phyloP scores from a whole-genome alignment of 1,140 invertebrate species.

The Musca vetustissima region DNA sequence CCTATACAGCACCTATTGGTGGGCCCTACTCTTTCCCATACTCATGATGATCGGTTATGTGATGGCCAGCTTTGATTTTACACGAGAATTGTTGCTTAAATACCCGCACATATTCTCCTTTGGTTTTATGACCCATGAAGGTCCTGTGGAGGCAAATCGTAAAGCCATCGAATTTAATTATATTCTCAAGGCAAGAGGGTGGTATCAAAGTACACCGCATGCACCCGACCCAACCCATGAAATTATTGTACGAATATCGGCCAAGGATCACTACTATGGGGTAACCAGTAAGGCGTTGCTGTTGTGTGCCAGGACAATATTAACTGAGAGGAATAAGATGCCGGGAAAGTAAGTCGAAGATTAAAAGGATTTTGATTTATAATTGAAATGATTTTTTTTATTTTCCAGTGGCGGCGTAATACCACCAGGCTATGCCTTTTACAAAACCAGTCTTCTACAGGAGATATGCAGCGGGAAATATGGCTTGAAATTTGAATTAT shows the following conservation, averaged over 20 bases:
- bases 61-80: conserved; percentile 65
- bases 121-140: conserved; percentile 67
- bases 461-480: conserved; percentile 26
- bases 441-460: conserved; percentile 31
- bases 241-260: conserved; percentile 63
- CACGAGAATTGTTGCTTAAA: conserved; percentile 65
- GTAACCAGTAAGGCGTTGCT: conserved; percentile 70
- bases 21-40: conserved; percentile 55
- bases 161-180: conserved; percentile 65
- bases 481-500: conserved; percentile 31
- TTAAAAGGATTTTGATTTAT: not conserved
- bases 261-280: conserved; percentile 79
- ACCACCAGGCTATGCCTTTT: conserved; percentile 30
- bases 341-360: conserved; percentile 54
- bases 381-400: not conserved
- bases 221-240: conserved; percentile 65
- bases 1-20: conserved; percentile 58
- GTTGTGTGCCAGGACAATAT: conserved; percentile 68
- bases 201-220: conserved; percentile 66
- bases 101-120: conserved; percentile 71
- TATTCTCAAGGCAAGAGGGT: conserved; percentile 72
- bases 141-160: conserved; percentile 64
- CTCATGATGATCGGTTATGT: conserved; percentile 63
- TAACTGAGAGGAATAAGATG: conserved; percentile 73
- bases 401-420: conserved; percentile 57